Conservation (phyloP, 2,797 vertebrate species). For the Gymnothorax reevesii region DNA sequence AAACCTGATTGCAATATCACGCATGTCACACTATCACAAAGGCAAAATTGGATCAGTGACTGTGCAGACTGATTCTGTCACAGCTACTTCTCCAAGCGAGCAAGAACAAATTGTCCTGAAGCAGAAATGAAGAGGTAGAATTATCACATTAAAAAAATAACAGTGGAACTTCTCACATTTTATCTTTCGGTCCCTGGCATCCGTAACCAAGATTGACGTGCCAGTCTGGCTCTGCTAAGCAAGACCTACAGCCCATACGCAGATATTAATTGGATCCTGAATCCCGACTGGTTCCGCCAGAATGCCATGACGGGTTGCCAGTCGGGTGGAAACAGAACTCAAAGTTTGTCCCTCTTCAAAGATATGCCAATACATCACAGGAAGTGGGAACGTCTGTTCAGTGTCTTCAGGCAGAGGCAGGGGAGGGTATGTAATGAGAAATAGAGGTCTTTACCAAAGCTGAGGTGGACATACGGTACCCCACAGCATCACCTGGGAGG, state of each 20-base stretch:
- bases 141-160: background rate
- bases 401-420: background rate
- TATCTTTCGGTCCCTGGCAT: background rate
- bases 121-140: background rate
- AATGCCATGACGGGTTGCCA: background rate
- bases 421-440: slow-evolving; percentile 38
- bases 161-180: background rate
- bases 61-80: background rate
- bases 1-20: background rate
- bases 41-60: background rate
- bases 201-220: background rate
- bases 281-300: background rate
- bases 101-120: background rate
- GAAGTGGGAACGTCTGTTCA: background rate
- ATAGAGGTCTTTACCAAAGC: slow-evolving; percentile 37
- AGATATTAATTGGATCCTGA: background rate
- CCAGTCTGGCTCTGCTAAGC: background rate
- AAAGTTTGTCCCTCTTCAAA: background rate
- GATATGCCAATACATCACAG: background rate
- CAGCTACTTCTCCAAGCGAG: background rate
- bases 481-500: background rate
- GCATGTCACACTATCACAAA: background rate
- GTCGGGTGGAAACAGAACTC: background rate
- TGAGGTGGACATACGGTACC: slow-evolving; percentile 16
- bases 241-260: background rate